Percentiles rank a stretch among this genome's conserved stretches.
These are phyloP conservation scores for Nomada ruficornis DNA, from an alignment of 2,888 invertebrate genomes.

Conservation along the genomic window DNA sequence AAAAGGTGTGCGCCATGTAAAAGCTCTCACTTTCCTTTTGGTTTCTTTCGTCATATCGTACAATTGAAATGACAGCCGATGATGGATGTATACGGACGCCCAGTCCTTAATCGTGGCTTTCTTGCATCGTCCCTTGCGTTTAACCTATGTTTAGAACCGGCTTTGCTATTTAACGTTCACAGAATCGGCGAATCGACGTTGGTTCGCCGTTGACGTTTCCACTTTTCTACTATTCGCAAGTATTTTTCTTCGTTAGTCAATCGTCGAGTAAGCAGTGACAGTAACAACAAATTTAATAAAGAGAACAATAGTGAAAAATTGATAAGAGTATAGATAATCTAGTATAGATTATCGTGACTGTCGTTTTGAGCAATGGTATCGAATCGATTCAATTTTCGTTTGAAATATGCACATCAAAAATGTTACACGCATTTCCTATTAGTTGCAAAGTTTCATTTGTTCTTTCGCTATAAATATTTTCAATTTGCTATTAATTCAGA, in stretches of 20 bases:
- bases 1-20: slow-evolving; percentile 34
- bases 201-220: neutral
- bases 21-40: slow-evolving; percentile 19
- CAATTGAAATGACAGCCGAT: slow-evolving; percentile 61
- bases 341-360: too few species aligned
- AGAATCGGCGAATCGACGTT: neutral
- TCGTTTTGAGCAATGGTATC: too few species aligned
- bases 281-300: slow-evolving; percentile 31
- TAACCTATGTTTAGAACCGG: slow-evolving; percentile 1
- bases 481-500: too few species aligned
- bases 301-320: too few species aligned
- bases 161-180: slow-evolving; percentile 19
- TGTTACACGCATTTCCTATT: too few species aligned
- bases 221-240: neutral
- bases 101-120: slow-evolving; percentile 54
- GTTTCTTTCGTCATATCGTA: slow-evolving; percentile 21
- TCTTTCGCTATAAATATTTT: too few species aligned
- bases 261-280: neutral
- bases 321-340: too few species aligned
- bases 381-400: too few species aligned
- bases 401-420: too few species aligned
- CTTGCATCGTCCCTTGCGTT: slow-evolving; percentile 13
- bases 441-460: too few species aligned
- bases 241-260: slow-evolving; percentile 1
- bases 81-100: slow-evolving; percentile 61